A percentile compares a stretch with the other conserved stretches of the same genome.
Evolutionary conservation across 2,797 vertebrate species (phyloP).

Genomic region (Notolepis coatsorum): DNA sequence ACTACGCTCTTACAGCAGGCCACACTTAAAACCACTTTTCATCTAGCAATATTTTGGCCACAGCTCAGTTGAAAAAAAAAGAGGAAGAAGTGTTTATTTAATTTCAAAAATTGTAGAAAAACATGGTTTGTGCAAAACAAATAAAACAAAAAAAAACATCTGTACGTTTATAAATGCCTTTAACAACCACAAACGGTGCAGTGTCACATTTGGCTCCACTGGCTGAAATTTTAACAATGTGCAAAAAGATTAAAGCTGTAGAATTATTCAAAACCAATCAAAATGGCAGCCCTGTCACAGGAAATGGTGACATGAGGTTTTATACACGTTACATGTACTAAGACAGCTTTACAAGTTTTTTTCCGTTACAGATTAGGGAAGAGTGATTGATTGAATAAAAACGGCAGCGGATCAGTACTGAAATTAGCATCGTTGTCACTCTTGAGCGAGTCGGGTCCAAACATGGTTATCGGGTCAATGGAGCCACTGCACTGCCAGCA

Average conservation of each 20-base stretch:
- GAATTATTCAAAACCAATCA: no score
- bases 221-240: slow-evolving; percentile 13
- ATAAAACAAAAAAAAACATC: background rate
- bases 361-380: no score
- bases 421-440: slow-evolving; percentile 14
- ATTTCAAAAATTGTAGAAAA: no score
- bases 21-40: slow-evolving; percentile 5
- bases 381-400: no score
- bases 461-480: no score
- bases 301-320: background rate
- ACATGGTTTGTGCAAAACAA: background rate
- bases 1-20: no score
- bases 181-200: background rate
- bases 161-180: slow-evolving; percentile 16
- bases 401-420: background rate
- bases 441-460: slow-evolving; percentile 1
- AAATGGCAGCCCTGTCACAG: slow-evolving; percentile 5
- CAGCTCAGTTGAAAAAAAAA: no score
- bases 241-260: slow-evolving; percentile 56
- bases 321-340: slow-evolving; percentile 9
- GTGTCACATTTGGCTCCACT: background rate
- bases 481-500: no score
- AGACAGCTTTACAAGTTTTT: slow-evolving; percentile 2
- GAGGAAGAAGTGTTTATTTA: no score
- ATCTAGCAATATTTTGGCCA: no score